Base-by-base conservation (phyloP, 2,113 vertebrate genomes). In the Turdus rufiventris region DNA sequence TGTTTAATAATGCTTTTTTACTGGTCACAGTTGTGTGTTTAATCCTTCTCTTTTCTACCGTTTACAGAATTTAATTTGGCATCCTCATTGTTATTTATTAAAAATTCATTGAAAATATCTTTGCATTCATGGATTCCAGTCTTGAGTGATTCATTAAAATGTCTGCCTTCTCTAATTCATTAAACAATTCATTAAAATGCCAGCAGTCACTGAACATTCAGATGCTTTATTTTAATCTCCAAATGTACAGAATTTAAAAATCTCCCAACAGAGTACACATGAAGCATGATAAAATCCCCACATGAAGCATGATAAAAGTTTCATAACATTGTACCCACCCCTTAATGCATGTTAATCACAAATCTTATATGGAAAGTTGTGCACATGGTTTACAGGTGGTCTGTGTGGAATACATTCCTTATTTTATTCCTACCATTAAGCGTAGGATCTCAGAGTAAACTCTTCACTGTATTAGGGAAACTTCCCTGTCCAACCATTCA, bases 71-170 rank as follows among this genome's bases (percentile, higher is more conserved):
- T 88, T 92, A 82, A 92, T 85, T 92, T 85, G 57, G 48, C n/a
- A 79, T 82, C 34, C n/a, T 93, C n/a, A 18, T 36, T 89, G 24
- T 53, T 91, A 74, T 77, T 89, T 96, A 79, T 88, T 90, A 94
- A 94, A 94, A 91, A 93, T 61, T 94, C 8, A 79, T 75, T 79
- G 71, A 70, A 89, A 79, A 76, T 31, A 0, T 71, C 62, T 95
- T 91, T 82, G 50, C 23, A 93, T 85, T 96, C 54, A 65, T 48
- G 42, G 14, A 2, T 38, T 85, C 26, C 38, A 61, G 63, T 89
- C 66, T 85, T 88, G 67, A 93, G 74, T 18, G 7, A 88, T 76
- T 85, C 71, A 94, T 90, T 95, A 76, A 91, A 93, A 96, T 79
- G 58, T 42, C 34, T 73, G 54, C 54, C 50, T 89, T 65, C 61